Evolutionary conservation across 1,140 invertebrate genomes (phyloP).

Genomic region (Papilio helenus): DNA sequence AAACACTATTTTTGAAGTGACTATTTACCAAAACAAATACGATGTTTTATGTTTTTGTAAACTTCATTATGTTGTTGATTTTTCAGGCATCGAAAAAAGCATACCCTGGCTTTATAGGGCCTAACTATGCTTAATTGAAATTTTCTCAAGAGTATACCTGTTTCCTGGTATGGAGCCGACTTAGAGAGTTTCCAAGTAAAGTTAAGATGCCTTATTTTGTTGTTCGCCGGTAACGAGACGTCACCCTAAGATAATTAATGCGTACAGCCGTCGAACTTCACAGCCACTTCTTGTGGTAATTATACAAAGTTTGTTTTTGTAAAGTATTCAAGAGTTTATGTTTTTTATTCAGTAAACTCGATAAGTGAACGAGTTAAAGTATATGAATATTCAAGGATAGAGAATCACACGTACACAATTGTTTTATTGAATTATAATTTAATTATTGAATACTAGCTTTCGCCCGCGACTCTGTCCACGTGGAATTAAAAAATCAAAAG

Average conservation of each 20-base stretch:
- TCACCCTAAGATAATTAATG: slow-evolving; percentile 23
- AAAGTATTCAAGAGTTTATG: not conserved
- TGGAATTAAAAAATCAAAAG: too few species aligned
- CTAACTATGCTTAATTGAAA: slow-evolving; percentile 23
- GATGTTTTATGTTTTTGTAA: too few species aligned
- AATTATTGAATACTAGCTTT: too few species aligned
- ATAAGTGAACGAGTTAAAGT: not conserved
- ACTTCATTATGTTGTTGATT: too few species aligned
- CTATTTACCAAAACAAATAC: too few species aligned
- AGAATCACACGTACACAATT: not conserved
- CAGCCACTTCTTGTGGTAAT: slow-evolving; percentile 28
- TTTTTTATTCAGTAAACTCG: not conserved
- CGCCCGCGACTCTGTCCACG: too few species aligned
- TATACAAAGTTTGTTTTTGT: slow-evolving; percentile 16
- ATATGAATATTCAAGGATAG: not conserved
- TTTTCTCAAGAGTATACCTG: slow-evolving; percentile 21
- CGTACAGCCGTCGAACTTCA: slow-evolving; percentile 21
- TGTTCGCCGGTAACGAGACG: slow-evolving; percentile 18
- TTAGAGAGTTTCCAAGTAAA: slow-evolving; percentile 23
- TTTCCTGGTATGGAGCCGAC: slow-evolving; percentile 15
- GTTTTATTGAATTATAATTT: too few species aligned
- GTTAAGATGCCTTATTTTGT: slow-evolving; percentile 26
- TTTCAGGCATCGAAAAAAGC: not conserved
- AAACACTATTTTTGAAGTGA: too few species aligned
- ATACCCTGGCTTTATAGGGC: not conserved